Base-by-base conservation (phyloP, 2,888 invertebrate genomes). In the Idaea biselata region DNA sequence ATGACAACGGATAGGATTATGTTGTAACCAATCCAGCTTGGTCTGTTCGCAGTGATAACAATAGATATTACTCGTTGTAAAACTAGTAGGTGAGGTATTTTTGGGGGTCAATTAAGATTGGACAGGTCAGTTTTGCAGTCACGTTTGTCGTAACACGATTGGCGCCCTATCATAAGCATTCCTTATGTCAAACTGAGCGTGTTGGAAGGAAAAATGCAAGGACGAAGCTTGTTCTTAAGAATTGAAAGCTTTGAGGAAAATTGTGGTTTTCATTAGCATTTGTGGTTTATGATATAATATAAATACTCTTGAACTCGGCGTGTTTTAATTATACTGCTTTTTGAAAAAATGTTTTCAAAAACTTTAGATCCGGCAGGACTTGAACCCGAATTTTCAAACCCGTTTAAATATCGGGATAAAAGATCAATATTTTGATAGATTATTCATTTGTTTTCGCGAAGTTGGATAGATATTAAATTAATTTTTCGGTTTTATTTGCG, bases 141-240 rank as follows among this genome's bases (percentile, higher is more conserved):
- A 90, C 89, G 89, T 73, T 75, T 73, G 65, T 77, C 84, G 77
- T 82, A 84, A 84, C 88, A 89, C 89, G 89, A 87, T 78, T 76
- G 83, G 81, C 82, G 83, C 83, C 84, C 82, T 81, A 77, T 71
- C 75, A 74, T 75, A 5, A 74, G 80, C 89, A 91, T 91, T 87
- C 90, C 88, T 86, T 73, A 76, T 88, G 91, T 91, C 90, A 89
- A 89, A 86, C 83, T 82, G 80, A 85, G 81, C 85, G 85, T 86
- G 78, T 73, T 67, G 76, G 81, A 81, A 77, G 78, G 78, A 85
- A 86, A 83, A 84, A 88, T 82, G 79, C 88, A 87, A 88, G 87
- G 86, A 85, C 86, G 82, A 63, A 72, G 66, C 67, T 65, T 71
- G 74, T 81, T 81, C 79, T 76, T 62, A 70, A 74, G 76, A 83